These are phyloP conservation scores for Orchestes rusci DNA, from an alignment of 2,888 invertebrate genomes.

Conservation along the genomic window DNA sequence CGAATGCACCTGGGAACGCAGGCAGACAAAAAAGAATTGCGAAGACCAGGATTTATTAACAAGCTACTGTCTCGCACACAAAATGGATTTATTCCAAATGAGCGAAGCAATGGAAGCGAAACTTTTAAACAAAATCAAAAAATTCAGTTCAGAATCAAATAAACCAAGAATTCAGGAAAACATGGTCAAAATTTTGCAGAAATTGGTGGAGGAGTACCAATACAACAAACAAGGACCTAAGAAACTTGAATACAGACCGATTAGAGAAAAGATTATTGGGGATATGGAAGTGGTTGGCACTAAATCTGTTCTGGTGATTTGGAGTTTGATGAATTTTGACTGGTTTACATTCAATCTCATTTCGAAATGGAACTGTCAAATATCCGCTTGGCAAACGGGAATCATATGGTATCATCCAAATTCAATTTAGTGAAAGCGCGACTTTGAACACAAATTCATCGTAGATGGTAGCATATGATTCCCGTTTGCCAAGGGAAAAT, in stretches of 20 bases:
- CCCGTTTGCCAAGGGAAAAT: too few species aligned
- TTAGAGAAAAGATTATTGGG: constrained; percentile 20
- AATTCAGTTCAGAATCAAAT: constrained; percentile 14
- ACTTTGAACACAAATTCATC: too few species aligned
- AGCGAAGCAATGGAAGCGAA: constrained; percentile 9
- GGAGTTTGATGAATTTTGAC: too few species aligned
- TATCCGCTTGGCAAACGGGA: too few species aligned
- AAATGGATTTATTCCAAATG: constrained; percentile 16
- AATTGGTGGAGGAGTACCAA: constrained; percentile 21
- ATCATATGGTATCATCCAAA: too few species aligned
- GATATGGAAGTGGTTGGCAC: constrained; percentile 24
- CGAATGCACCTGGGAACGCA: constrained; percentile 12
- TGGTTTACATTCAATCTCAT: too few species aligned
- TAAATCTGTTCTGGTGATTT: constrained; percentile 17
- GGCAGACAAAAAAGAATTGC: constrained; percentile 9
- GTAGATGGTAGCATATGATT: too few species aligned
- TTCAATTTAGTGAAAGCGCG: too few species aligned
- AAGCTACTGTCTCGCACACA: constrained; percentile 9
- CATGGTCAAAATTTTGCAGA: constrained; percentile 22
- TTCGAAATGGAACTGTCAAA: too few species aligned
- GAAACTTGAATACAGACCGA: neutral
- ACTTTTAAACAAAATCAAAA: constrained; percentile 21
- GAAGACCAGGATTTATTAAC: constrained; percentile 12
- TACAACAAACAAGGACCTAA: constrained; percentile 2
- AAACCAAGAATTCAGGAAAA: constrained; percentile 14